Evolutionary conservation across 2,888 invertebrate genomes (phyloP), one percentile per base, ranked within the genome.

Genomic region (Chloroclystis v-ata): DNA sequence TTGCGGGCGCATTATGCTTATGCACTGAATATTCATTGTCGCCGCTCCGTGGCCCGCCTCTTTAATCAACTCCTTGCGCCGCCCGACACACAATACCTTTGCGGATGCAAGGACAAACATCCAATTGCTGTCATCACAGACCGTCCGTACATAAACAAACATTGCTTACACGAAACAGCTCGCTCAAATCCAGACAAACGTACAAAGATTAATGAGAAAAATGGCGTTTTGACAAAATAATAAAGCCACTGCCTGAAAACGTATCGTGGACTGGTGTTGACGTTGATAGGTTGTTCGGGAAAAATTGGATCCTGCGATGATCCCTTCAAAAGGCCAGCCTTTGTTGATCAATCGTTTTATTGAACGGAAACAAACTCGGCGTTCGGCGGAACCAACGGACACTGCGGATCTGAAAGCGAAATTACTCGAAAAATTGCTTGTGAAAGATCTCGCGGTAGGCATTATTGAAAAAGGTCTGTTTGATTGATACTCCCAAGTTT

Each of bases 401-500:
- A 72, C 66, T 62, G 55, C 58, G 69, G 65, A 72, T 75, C 69
- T 73, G 64, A 70, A 65, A 69, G 67, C 70, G 69, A 80, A 83
- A 84, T 82, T 77, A 81, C 78, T 75, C 72, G 77, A 78, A 82
- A 83, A 81, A 82, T 80, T 77, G 75, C 68, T 69, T 72, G 60
- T 53, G 64, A 69, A 70, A 66, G 67, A 78, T 72, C 70, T 72
- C 74, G 76, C 71, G 78, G 80, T 78, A 73, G n/a, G 72, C 75
- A 69, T 81, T 81, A 85, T 86, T 85, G 83, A 83, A 86, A 85
- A 85, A 80, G 82, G 82, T 75, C 78, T 73, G 61, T 75, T 78
- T 84, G 84, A 86, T 86, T 86, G 82, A 85, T 86, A 83, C 75
- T 77, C n/a, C 76, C 74, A 81, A 83, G 77, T 85, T 85, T 80